Evolutionary conservation across 2,888 invertebrate species (phyloP).

Genomic region (Branchellion lobata): DNA sequence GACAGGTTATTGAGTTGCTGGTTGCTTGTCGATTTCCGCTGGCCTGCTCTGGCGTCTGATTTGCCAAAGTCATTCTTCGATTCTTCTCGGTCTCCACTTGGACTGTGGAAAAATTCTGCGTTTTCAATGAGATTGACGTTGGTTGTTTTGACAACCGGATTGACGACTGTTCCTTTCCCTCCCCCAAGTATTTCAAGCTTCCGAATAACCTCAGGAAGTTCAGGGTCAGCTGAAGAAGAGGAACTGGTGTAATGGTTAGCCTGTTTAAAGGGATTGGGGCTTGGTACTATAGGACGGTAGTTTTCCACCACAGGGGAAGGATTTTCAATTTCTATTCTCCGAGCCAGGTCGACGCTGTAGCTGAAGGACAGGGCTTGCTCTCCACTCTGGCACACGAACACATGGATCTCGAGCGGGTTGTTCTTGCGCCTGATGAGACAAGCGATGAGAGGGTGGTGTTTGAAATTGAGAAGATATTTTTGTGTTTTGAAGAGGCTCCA

Average conservation of each 20-base stretch:
- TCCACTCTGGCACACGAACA: constrained; percentile 82
- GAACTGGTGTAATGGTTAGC: neutral
- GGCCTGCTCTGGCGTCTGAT: neutral
- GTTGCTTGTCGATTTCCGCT: neutral
- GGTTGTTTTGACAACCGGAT: constrained; percentile 29
- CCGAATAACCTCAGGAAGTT: constrained; percentile 31
- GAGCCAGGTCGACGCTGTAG: constrained; percentile 42
- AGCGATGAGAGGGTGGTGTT: constrained; percentile 93
- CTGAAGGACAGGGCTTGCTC: constrained; percentile 51
- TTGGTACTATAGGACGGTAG: constrained; percentile 44
- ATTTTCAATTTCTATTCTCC: neutral
- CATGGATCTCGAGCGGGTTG: constrained; percentile 96
- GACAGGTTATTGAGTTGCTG: constrained; percentile 23
- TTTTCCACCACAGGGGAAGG: constrained; percentile 3
- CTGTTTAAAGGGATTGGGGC: constrained; percentile 48
- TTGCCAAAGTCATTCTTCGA: neutral
- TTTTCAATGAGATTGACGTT: constrained; percentile 34
- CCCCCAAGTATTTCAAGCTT: constrained; percentile 18
- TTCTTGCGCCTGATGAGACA: constrained; percentile 91
- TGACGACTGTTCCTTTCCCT: constrained; percentile 37
- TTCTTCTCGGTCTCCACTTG: neutral
- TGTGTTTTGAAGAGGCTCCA: constrained; percentile 93
- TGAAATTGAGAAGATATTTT: constrained; percentile 84
- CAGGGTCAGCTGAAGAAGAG: constrained; percentile 1
- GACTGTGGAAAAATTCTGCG: neutral